Base-by-base conservation (phyloP, 2,797 vertebrate species). In the Hoplostethus atlanticus region DNA sequence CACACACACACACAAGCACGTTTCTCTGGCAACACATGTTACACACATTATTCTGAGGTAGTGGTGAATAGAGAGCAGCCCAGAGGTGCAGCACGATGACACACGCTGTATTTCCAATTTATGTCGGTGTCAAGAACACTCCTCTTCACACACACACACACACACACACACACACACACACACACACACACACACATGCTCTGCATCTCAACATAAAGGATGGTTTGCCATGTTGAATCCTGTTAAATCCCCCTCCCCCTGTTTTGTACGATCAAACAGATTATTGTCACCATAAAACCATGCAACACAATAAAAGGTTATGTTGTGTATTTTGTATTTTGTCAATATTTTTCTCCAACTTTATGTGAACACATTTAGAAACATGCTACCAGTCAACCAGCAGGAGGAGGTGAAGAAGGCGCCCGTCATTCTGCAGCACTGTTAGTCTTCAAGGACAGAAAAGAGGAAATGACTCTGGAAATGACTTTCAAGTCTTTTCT, bases 381-480 rank as follows among this genome's bases (percentile, higher is more conserved):
- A 46, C 3, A 17, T 53, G 51, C 9, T 25, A 77, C 65, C 9
- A 42, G 57, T 50, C 42, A 48, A 57, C 64, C 0, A 50, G 57
- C 31, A n/a, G n/a, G n/a, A n/a, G n/a, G 21, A 1, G 21, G 21
- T 21, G 21, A 21, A 21, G 21, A 21, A 21, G 21, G n/a, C n/a
- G n/a, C n/a, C n/a, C n/a, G n/a, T 71, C 57, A 54, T 61, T 64
- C 59, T 74, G 74, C 52, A 68, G 42, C 16, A 15, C 69, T 34
- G 71, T 51, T 84, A 53, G 17, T 51, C 64, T 79, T 85, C 76
- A 87, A 88, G 86, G 81, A 81, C 78, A 65, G 58, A 81, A 85
- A 83, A 87, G 75, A 81, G 62, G 76, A 88, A 87, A 86, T 80
- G 66, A 71, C 78, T 86, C 59, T 34, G 68, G 44, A 76, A 89